phyloP scores from a whole-genome alignment of 2,113 vertebrate genomes.

The Prochilodus magdalenae region DNA sequence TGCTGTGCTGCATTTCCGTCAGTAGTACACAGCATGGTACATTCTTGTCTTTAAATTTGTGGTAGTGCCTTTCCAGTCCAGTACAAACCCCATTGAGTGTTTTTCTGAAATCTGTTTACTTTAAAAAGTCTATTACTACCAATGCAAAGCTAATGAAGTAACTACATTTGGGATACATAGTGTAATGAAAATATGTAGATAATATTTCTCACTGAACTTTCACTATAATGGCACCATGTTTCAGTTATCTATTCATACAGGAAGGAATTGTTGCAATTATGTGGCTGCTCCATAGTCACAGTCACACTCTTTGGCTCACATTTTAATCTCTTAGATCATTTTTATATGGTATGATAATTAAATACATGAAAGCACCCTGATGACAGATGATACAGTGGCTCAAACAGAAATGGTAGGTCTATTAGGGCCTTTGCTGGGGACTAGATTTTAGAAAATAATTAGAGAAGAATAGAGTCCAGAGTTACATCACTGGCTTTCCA shows the following conservation, averaged over 20 bases:
- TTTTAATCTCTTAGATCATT: constrained; percentile 12
- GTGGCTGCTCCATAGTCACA: neutral
- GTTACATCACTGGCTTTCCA: constrained; percentile 29
- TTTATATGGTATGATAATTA: constrained; percentile 4
- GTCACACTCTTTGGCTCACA: neutral
- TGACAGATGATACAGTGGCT: constrained; percentile 37
- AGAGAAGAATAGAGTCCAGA: constrained; percentile 14
- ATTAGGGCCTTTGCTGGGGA: constrained; percentile 17
- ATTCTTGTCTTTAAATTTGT: too few species aligned
- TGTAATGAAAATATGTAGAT: too few species aligned
- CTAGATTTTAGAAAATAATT: constrained; percentile 30
- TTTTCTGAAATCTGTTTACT: too few species aligned
- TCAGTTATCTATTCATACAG: constrained; percentile 14
- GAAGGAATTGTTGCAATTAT: constrained; percentile 22
- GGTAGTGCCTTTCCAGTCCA: too few species aligned
- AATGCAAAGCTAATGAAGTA: too few species aligned
- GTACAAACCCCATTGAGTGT: too few species aligned
- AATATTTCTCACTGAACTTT: too few species aligned
- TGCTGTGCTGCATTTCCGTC: too few species aligned
- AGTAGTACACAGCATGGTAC: too few species aligned
- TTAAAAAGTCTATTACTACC: too few species aligned
- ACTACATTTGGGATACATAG: too few species aligned
- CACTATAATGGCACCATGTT: neutral
- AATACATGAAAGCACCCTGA: constrained; percentile 14
- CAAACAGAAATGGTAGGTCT: neutral